Evolutionary conservation across 2,888 invertebrate genomes (phyloP).

Genomic region (Lepidochitona cinerea): DNA sequence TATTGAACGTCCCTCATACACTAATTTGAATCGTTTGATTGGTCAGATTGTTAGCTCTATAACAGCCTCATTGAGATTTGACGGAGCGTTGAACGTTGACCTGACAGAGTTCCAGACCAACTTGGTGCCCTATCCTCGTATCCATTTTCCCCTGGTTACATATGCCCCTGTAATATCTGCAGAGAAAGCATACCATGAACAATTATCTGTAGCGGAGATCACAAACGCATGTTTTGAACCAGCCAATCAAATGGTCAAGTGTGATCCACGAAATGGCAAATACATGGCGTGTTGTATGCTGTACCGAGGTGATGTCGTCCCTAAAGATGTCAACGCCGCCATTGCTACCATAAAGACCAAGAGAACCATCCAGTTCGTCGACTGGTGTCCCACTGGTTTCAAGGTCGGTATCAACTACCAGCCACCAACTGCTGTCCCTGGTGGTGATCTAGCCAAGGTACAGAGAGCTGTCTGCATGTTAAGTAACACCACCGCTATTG

Average conservation of each 20-base stretch:
- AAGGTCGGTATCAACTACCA: slow-evolving; percentile 6
- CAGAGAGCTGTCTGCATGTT: slow-evolving; percentile 35
- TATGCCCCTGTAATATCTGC: slow-evolving; percentile 75
- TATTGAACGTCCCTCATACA: slow-evolving; percentile 79
- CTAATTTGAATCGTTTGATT: slow-evolving; percentile 83
- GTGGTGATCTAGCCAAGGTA: slow-evolving; percentile 83
- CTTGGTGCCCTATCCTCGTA: slow-evolving; percentile 29
- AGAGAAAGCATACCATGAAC: slow-evolving; percentile 94
- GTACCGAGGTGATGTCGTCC: slow-evolving; percentile 53
- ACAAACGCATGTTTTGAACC: slow-evolving; percentile 11
- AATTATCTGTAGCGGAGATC: slow-evolving; percentile 61
- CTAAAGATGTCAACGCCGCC: slow-evolving; percentile 38
- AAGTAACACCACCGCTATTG: background rate
- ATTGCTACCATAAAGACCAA: slow-evolving; percentile 34
- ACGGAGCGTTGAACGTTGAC: slow-evolving; percentile 73
- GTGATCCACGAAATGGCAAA: background rate
- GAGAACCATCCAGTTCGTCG: slow-evolving; percentile 4
- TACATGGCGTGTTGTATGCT: slow-evolving; percentile 58
- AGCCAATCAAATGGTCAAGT: slow-evolving; percentile 43
- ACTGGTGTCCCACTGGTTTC: slow-evolving; percentile 7
- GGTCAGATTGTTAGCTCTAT: slow-evolving; percentile 80
- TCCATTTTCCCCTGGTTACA: slow-evolving; percentile 34
- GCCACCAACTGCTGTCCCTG: slow-evolving; percentile 40
- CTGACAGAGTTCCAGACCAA: slow-evolving; percentile 73
- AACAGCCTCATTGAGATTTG: slow-evolving; percentile 71